Conservation (phyloP, 2,888 invertebrate species). For the Acanthosoma haemorrhoidale region DNA sequence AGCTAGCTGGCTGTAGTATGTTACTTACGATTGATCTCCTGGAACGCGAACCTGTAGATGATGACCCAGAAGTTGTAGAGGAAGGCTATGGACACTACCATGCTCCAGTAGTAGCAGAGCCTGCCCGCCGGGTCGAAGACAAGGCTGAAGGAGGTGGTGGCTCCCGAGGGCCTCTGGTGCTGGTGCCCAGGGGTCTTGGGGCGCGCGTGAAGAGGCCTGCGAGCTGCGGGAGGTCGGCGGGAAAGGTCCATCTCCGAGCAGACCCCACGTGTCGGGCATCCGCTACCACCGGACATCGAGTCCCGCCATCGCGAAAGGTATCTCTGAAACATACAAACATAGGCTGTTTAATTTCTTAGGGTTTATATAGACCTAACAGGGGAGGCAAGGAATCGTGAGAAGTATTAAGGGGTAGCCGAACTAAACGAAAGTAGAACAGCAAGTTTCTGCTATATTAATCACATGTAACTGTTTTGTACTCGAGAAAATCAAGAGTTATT, state of each 20-base stretch:
- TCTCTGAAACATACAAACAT: conserved; percentile 53
- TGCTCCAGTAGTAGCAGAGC: conserved; percentile 94
- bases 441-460: no score
- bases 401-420: no score
- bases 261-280: conserved; percentile 45
- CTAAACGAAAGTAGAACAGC: no score
- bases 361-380: no score
- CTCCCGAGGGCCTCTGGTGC: conserved; percentile 51
- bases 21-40: conserved; percentile 83
- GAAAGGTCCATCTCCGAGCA: conserved; percentile 73
- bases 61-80: conserved; percentile 97
- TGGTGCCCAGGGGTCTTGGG: conserved; percentile 46
- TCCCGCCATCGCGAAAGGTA: conserved; percentile 68
- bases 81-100: conserved; percentile 92
- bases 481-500: no score
- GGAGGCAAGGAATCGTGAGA: no score
- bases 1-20: no score
- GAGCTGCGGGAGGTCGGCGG: conserved; percentile 50
- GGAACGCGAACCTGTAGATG: conserved; percentile 97
- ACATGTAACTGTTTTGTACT: no score
- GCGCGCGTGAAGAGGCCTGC: conserved; percentile 24
- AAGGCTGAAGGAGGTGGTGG: conserved; percentile 92
- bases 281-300: conserved; percentile 65
- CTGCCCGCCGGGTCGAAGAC: conserved; percentile 98
- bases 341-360: no score